Base-by-base conservation (phyloP, 2,888 invertebrate species). In the Dynastes maya region DNA sequence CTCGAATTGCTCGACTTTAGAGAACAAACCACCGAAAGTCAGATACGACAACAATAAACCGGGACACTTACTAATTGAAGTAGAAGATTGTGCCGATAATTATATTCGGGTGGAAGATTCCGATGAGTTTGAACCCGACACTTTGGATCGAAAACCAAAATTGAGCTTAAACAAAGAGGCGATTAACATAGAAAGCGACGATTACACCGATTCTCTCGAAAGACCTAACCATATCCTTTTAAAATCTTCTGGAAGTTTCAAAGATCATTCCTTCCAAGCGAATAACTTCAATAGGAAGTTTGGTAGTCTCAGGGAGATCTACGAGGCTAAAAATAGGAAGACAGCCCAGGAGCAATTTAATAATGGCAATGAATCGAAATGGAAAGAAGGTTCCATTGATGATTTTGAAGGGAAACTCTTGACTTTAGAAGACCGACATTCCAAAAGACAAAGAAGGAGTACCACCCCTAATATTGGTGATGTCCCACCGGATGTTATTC, bases 101-200 rank as follows among this genome's bases (percentile, higher is more conserved):
- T 94, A 94, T 82, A 92, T 94, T 6, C 92, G 91, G 84, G 93
- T 94, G 70, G 92, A 95, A 78, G 96, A 96, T 84, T 95, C 95
- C 1, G 95, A 95, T 83, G 93, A 93, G 76, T 96, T 95, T 84
- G 96, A 96, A 87, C 96, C 96, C 0, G 96, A 96, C 82, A 96
- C 96, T 0, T 89, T 96, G 77, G 96, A 96, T 85, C 90, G 96
- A 37, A 96, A 96, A 85, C 93, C 94, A 63, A 92, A 91, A 82
- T 86, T 91, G 63, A 91, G 90, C 80, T 5, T 61, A 85, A 80
- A 79, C 16, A 70, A 71, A 8, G 45, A 45, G 3, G 61, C 37
- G 16, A 49, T 74, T 13, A 67, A 72, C n/a, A 51, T 45, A 11
- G 74, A 72, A 71, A 79, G 49, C 49, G 77, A 76, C 27, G 82